These are phyloP conservation scores for Drosophila pseudotakahashii DNA, from an alignment of 2,888 invertebrate genomes.

Conservation along the genomic window DNA sequence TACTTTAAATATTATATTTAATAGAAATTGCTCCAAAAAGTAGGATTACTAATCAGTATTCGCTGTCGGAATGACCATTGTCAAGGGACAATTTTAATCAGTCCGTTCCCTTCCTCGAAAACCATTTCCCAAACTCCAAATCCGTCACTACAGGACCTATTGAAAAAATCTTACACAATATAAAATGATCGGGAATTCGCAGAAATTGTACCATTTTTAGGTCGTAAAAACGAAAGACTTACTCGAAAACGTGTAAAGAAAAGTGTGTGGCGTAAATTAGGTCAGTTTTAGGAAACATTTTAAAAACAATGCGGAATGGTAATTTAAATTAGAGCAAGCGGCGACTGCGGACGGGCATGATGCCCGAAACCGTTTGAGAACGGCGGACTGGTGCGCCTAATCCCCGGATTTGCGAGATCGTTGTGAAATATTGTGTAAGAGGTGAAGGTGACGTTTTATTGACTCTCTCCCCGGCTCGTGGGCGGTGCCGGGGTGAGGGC, in stretches of 20 bases:
- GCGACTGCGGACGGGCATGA: constrained; percentile 56
- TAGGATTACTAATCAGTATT: neutral
- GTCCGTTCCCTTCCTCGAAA: constrained; percentile 10
- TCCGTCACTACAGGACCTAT: constrained; percentile 15
- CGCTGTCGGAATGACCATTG: neutral
- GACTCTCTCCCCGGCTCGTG: constrained; percentile 55
- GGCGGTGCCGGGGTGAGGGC: constrained; percentile 57
- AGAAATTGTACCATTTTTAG: constrained; percentile 48
- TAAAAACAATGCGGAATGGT: constrained; percentile 30
- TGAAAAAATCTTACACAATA: constrained; percentile 30
- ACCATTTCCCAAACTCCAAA: constrained; percentile 13
- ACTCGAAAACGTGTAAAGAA: constrained; percentile 46
- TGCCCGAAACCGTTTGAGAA: constrained; percentile 43
- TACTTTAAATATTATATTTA: neutral
- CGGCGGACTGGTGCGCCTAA: constrained; percentile 54
- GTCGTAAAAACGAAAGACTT: constrained; percentile 63
- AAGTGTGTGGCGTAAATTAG: constrained; percentile 62
- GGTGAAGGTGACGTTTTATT: constrained; percentile 51
- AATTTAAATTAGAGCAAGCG: constrained; percentile 75
- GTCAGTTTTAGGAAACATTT: constrained; percentile 65
- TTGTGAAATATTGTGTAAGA: constrained; percentile 78
- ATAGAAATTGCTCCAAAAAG: neutral
- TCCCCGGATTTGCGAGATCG: constrained; percentile 66
- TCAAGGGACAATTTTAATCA: constrained; percentile 1
- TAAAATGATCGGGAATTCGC: constrained; percentile 49